Evolutionary conservation across 2,797 vertebrate genomes (phyloP).

Genomic region (Lerista edwardsae): DNA sequence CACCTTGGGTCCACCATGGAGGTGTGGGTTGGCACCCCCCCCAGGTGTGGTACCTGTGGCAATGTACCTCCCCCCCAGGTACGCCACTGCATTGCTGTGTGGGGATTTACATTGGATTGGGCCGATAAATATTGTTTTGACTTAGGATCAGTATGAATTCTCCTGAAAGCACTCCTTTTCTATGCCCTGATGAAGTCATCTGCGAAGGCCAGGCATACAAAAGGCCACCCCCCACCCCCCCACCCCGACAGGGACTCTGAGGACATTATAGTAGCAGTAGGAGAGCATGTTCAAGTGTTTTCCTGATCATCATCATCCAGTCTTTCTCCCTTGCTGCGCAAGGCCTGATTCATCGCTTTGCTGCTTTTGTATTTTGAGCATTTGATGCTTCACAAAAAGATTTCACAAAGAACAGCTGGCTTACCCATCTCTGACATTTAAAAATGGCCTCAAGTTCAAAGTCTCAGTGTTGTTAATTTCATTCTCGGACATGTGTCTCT

Average conservation of each 20-base stretch:
- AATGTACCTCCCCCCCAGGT: no score
- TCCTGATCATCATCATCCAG: background rate
- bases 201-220: no score
- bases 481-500: background rate
- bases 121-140: background rate
- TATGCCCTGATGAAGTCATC: background rate
- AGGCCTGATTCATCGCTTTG: conserved; percentile 11
- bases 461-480: background rate
- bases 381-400: conserved; percentile 8
- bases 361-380: background rate
- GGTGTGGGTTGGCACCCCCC: no score
- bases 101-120: no score
- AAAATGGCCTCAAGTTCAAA: background rate
- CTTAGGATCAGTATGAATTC: background rate
- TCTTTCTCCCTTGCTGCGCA: background rate
- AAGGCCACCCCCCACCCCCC: background rate
- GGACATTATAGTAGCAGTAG: conserved; percentile 5
- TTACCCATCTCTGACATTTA: background rate
- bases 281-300: conserved; percentile 8
- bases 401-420: conserved; percentile 2
- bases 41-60: no score
- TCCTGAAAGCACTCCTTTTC: background rate
- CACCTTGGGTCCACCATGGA: no score
- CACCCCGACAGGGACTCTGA: background rate
- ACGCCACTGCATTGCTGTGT: no score